Conservation (phyloP, 2,113 vertebrate species). For the Scortum barcoo region DNA sequence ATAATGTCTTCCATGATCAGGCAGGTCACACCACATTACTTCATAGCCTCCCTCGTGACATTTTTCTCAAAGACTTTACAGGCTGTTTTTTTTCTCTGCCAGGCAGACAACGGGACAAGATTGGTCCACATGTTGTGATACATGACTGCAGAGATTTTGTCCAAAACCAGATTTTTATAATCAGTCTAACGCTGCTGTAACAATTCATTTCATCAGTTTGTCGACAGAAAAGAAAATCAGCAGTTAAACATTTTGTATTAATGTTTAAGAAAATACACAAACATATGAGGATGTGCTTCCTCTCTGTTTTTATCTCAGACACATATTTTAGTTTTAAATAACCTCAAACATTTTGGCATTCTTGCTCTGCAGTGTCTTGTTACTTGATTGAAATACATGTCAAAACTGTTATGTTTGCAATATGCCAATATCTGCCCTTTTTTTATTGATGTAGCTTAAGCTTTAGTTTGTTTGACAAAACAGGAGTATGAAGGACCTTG, state of each 20-base stretch:
- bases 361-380: neutral
- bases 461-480: neutral
- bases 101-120: neutral
- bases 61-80: neutral
- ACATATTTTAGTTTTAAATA: neutral
- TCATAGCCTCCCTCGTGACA: neutral
- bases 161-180: neutral
- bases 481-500: neutral
- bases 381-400: too few species aligned
- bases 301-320: neutral
- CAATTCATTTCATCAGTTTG: too few species aligned
- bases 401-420: too few species aligned
- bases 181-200: neutral
- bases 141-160: neutral
- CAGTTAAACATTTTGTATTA: neutral
- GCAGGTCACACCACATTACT: constrained; percentile 17
- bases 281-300: neutral
- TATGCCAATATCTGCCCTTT: neutral
- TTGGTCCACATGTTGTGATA: neutral
- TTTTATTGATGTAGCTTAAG: too few species aligned
- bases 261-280: neutral
- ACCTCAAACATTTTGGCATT: neutral
- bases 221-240: too few species aligned
- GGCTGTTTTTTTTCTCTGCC: neutral
- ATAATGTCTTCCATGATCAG: neutral